Evolutionary conservation across 2,113 vertebrate genomes (phyloP).

Genomic region (Isurus oxyrinchus): DNA sequence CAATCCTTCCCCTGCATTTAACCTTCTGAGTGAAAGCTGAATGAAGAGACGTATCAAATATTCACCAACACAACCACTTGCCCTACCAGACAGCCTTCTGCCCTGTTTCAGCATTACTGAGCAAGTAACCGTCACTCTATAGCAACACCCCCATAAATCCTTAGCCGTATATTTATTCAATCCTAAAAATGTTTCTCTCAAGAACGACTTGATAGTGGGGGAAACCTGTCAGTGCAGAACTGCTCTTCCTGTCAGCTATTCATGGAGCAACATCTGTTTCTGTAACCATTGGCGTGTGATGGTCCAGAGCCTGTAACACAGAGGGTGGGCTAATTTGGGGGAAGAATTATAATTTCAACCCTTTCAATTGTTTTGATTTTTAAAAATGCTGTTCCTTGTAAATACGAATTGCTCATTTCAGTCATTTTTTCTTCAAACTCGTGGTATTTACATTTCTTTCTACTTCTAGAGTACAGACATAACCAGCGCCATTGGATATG

Average conservation of each 20-base stretch:
- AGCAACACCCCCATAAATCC: background rate
- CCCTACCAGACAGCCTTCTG: background rate
- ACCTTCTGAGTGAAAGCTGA: background rate
- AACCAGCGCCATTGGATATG: conserved; percentile 74
- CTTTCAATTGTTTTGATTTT: background rate
- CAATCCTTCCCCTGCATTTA: background rate
- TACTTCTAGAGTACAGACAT: conserved; percentile 68
- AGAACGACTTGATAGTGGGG: background rate
- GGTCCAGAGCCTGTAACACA: background rate
- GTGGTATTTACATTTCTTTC: background rate
- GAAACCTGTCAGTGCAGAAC: background rate
- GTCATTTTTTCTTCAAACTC: background rate
- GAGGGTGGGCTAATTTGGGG: background rate
- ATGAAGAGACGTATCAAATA: background rate
- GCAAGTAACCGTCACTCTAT: background rate
- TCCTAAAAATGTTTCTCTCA: background rate
- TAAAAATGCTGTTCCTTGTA: background rate
- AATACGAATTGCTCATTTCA: background rate
- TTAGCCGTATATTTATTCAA: background rate
- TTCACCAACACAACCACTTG: background rate
- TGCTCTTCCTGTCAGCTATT: background rate
- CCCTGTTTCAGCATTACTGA: background rate
- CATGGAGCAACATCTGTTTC: background rate
- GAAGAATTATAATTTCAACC: background rate
- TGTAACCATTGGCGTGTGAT: background rate